A percentile compares a stretch with the other conserved stretches of the same genome.
Evolutionary conservation across 1,140 invertebrate species (phyloP).

Genomic region (Heterodera carotae): DNA sequence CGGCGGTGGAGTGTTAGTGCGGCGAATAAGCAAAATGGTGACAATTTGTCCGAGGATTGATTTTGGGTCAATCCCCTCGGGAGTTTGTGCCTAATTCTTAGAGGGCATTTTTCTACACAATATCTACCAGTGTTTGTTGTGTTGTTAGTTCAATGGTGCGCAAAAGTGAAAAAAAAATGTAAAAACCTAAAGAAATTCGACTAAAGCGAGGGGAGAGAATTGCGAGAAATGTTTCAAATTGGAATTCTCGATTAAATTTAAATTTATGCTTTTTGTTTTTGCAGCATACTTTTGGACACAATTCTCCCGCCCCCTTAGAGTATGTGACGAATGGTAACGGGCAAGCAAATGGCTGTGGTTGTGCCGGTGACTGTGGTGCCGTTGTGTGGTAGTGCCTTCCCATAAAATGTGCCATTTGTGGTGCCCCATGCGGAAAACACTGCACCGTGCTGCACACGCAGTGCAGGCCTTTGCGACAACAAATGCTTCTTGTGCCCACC

Average conservation of each 20-base stretch:
- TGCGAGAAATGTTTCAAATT: neutral
- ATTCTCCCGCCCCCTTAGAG: slow-evolving; percentile 1
- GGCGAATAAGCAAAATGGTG: neutral
- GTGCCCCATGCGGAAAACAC: slow-evolving; percentile 3
- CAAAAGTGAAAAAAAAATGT: too few species aligned
- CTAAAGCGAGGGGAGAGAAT: neutral
- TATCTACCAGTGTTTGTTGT: too few species aligned
- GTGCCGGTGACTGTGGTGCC: slow-evolving; percentile 16
- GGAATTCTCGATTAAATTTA: neutral
- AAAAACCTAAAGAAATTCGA: too few species aligned
- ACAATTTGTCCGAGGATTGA: too few species aligned
- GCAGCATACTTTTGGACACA: slow-evolving; percentile 17
- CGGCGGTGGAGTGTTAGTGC: slow-evolving; percentile 1
- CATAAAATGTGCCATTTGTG: slow-evolving; percentile 1
- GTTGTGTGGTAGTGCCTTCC: slow-evolving; percentile 34
- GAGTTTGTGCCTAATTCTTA: too few species aligned
- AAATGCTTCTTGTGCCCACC: slow-evolving; percentile 46
- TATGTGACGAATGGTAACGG: slow-evolving; percentile 6
- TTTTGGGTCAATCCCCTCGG: too few species aligned
- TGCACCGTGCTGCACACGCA: slow-evolving; percentile 16
- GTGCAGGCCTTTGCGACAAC: slow-evolving; percentile 7
- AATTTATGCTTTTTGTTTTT: neutral
- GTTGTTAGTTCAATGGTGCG: too few species aligned
- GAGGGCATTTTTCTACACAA: too few species aligned
- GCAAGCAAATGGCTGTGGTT: neutral